A percentile compares a stretch with the other conserved stretches of the same genome.
Conservation (phyloP, 2,113 vertebrate genomes). For the Gulo gulo region DNA sequence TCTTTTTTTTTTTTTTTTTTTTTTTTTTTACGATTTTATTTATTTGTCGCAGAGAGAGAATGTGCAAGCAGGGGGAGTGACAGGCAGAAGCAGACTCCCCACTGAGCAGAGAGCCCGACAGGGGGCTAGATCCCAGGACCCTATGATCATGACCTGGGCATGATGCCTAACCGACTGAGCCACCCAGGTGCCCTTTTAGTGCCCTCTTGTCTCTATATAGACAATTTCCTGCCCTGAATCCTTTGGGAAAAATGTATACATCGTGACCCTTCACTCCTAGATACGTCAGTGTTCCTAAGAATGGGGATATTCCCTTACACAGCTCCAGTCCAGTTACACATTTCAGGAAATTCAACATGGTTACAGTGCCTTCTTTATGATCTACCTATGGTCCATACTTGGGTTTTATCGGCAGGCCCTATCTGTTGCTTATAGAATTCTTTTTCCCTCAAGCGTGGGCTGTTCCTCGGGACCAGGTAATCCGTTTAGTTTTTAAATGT, state of each 20-base stretch:
- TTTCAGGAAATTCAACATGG: neutral
- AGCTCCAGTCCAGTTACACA: neutral
- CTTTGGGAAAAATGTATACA: neutral
- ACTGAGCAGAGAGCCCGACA: too few species aligned
- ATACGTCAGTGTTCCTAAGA: neutral
- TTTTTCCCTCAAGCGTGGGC: neutral
- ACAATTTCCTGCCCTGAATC: neutral
- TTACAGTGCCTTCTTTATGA: neutral
- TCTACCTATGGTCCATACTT: neutral
- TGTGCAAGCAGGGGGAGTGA: too few species aligned
- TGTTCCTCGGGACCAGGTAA: neutral
- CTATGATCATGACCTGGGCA: too few species aligned
- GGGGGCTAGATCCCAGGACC: too few species aligned
- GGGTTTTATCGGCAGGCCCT: neutral
- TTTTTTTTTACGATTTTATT: too few species aligned
- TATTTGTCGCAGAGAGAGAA: too few species aligned
- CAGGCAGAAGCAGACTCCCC: too few species aligned
- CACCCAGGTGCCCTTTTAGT: neutral
- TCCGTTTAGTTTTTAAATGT: neutral
- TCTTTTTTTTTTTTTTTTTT: too few species aligned
- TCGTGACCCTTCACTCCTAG: neutral
- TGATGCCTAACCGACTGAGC: too few species aligned
- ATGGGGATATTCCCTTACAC: neutral
- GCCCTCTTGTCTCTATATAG: neutral
- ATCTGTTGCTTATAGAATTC: neutral